Conservation (phyloP, 2,888 invertebrate genomes). For the Megamerina dolium region DNA sequence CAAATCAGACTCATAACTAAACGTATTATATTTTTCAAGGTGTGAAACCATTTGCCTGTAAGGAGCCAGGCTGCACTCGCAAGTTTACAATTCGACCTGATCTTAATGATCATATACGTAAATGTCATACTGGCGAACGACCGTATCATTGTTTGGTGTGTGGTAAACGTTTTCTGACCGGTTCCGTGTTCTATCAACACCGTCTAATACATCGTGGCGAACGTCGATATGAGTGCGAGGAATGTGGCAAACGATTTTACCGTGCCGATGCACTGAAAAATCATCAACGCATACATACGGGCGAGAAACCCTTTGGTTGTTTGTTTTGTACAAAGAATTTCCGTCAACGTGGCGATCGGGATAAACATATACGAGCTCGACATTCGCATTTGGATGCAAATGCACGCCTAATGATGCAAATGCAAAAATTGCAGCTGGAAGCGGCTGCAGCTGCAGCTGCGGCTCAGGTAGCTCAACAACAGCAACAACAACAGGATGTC, state of each 20-base stretch:
- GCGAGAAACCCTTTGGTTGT: conserved; percentile 55
- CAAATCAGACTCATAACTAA: no score
- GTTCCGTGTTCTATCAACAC: conserved; percentile 61
- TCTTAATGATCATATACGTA: conserved; percentile 59
- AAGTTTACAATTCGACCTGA: conserved; percentile 60
- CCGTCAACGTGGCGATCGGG: conserved; percentile 55
- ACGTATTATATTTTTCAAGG: conserved; percentile 49
- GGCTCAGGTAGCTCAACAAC: conserved; percentile 6
- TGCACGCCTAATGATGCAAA: conserved; percentile 45
- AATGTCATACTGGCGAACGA: conserved; percentile 59
- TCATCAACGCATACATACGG: conserved; percentile 57
- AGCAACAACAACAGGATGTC: conserved; percentile 11
- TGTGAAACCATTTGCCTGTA: conserved; percentile 59
- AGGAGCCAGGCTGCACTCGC: conserved; percentile 56
- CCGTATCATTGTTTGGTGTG: conserved; percentile 59
- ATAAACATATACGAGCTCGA: conserved; percentile 55
- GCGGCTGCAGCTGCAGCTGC: conserved; percentile 35
- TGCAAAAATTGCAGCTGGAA: conserved; percentile 44
- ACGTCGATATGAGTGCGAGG: conserved; percentile 58
- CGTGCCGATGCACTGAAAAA: conserved; percentile 61
- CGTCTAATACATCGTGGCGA: conserved; percentile 59
- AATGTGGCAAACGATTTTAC: conserved; percentile 59
- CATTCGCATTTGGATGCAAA: conserved; percentile 49
- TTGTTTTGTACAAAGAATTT: conserved; percentile 53
- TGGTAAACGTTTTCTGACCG: conserved; percentile 58